A percentile compares a stretch with the other conserved stretches of the same genome.
Conservation (phyloP, 2,113 vertebrate genomes). For the Haliaeetus leucogaster region DNA sequence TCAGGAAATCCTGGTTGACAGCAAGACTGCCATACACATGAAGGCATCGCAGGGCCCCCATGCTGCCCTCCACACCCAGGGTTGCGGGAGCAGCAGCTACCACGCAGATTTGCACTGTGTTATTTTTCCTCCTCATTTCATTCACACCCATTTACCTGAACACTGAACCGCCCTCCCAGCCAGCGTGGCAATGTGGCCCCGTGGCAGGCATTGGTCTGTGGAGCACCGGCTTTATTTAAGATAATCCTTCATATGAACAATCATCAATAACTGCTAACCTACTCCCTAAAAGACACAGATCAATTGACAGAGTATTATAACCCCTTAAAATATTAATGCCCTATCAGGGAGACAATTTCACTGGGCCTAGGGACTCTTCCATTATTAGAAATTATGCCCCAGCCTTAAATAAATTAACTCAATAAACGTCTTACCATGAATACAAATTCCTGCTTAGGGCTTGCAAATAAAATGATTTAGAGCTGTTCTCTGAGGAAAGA, state of each 20-base stretch:
- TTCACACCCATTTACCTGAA: accelerated
- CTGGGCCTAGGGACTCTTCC: constrained; percentile 27
- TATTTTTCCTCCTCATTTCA: background rate
- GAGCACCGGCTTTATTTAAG: background rate
- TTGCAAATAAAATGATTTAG: constrained; percentile 62
- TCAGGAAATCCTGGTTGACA: accelerated
- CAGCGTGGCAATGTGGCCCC: accelerated
- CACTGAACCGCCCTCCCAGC: too few relatives aligned
- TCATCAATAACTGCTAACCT: constrained; percentile 20
- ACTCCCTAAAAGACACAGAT: constrained; percentile 18
- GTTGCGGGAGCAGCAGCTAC: accelerated
- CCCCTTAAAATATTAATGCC: constrained; percentile 56
- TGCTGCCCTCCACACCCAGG: accelerated
- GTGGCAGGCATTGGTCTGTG: background rate
- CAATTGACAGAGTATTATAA: constrained; percentile 47
- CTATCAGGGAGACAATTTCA: constrained; percentile 49
- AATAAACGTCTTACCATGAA: constrained; percentile 57
- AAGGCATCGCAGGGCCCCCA: accelerated
- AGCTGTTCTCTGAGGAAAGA: constrained; percentile 38
- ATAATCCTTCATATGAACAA: background rate
- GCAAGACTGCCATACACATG: accelerated
- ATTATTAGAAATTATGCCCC: constrained; percentile 61
- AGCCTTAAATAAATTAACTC: constrained; percentile 64
- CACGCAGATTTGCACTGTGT: background rate
- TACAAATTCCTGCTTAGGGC: constrained; percentile 62